These are phyloP conservation scores for Sparidentex hasta DNA, from an alignment of 2,797 vertebrate genomes.

Conservation along the genomic window DNA sequence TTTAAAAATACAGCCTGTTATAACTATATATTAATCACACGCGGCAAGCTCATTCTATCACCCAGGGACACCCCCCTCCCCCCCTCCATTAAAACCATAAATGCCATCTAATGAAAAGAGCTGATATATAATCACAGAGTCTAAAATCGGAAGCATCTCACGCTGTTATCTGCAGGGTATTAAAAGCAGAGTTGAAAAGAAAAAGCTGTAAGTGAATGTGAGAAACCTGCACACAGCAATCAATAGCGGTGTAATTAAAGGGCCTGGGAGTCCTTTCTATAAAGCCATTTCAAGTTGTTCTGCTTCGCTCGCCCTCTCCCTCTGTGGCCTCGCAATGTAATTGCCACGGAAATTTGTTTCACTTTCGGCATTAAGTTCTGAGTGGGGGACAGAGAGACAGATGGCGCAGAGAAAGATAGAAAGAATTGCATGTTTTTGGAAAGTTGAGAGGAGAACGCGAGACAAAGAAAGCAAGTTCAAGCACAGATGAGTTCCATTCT, in stretches of 20 bases:
- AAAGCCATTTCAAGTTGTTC: constrained; percentile 83
- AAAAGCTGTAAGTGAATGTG: constrained; percentile 71
- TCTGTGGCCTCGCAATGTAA: constrained; percentile 67
- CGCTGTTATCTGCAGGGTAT: constrained; percentile 36
- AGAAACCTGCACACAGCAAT: constrained; percentile 77
- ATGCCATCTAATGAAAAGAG: constrained; percentile 52
- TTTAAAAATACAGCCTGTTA: constrained; percentile 2
- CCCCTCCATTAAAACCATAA: constrained; percentile 28
- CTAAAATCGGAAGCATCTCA: constrained; percentile 40
- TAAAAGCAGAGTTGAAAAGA: constrained; percentile 67
- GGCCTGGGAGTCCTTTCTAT: constrained; percentile 79
- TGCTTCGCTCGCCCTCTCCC: constrained; percentile 61
- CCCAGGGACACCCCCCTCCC: not conserved
- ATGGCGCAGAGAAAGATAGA: not conserved
- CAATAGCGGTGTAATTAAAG: constrained; percentile 86
- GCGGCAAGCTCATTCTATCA: constrained; percentile 1
- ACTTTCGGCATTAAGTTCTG: constrained; percentile 77
- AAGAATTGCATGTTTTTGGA: constrained; percentile 18
- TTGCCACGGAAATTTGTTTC: constrained; percentile 80
- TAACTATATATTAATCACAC: not conserved
- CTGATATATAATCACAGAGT: constrained; percentile 23
- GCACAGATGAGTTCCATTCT: constrained; percentile 19
- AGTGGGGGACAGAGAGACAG: constrained; percentile 22
- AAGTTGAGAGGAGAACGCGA: constrained; percentile 3
- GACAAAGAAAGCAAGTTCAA: constrained; percentile 17